phyloP scores from a whole-genome alignment of 1,140 invertebrate species.

The Glossosoma conforme region DNA sequence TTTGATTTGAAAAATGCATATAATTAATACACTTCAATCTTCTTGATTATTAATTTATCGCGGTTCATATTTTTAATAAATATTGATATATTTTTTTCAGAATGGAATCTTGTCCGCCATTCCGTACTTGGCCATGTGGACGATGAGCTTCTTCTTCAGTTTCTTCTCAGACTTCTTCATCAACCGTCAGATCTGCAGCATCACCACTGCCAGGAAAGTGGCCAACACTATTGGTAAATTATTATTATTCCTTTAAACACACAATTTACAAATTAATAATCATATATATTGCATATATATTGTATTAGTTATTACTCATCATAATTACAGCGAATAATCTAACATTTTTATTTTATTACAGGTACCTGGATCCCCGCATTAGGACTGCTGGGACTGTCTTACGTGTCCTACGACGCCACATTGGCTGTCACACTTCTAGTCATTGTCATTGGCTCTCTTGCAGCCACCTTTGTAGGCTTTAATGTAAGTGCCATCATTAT shows the following conservation, averaged over 20 bases:
- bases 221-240: conserved; percentile 52
- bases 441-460: conserved; percentile 50
- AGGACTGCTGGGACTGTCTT: conserved; percentile 40
- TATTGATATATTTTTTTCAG: conserved; percentile 47
- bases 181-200: conserved; percentile 41
- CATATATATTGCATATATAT: too few relatives aligned
- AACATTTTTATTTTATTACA: conserved; percentile 30
- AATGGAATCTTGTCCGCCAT: conserved; percentile 70
- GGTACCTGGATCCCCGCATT: conserved; percentile 39
- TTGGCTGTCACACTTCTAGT: conserved; percentile 37
- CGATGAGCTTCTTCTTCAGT: conserved; percentile 57
- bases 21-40: too few relatives aligned
- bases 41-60: too few relatives aligned
- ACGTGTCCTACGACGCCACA: conserved; percentile 30
- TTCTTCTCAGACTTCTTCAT: conserved; percentile 53
- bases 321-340: neutral
- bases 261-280: too few relatives aligned
- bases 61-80: too few relatives aligned
- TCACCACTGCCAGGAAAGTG: conserved; percentile 52
- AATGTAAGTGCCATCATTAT: conserved; percentile 31
- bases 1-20: too few relatives aligned
- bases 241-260: too few relatives aligned
- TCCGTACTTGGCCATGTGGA: conserved; percentile 67
- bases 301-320: too few relatives aligned
- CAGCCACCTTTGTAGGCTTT: conserved; percentile 50